These are phyloP conservation scores for Arnoldichthys spilopterus DNA, from an alignment of 2,797 vertebrate species.

Conservation along the genomic window DNA sequence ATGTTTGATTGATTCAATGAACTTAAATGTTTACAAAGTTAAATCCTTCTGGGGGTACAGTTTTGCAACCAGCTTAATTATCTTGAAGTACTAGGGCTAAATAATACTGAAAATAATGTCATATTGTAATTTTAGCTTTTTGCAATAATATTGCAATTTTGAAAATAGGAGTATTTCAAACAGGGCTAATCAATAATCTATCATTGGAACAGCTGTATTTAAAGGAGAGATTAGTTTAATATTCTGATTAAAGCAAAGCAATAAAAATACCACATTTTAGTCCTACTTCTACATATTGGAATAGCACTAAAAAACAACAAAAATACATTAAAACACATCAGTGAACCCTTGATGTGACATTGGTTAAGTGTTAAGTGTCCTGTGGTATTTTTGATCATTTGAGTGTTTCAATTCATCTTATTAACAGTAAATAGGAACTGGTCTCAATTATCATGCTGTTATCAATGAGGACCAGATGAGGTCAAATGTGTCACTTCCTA, in stretches of 20 bases:
- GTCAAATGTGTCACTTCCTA: too few relatives aligned
- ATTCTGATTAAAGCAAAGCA: not conserved
- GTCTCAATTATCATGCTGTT: too few relatives aligned
- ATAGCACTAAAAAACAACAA: too few relatives aligned
- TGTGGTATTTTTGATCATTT: too few relatives aligned
- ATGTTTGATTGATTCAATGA: constrained; percentile 23
- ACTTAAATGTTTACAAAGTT: not conserved
- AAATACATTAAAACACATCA: not conserved
- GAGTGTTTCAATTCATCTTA: too few relatives aligned
- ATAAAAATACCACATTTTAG: not conserved
- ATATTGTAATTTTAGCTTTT: too few relatives aligned
- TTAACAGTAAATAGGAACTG: too few relatives aligned
- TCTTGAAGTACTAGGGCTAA: not conserved
- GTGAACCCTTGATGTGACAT: not conserved
- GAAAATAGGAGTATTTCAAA: not conserved
- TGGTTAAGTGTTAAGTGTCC: too few relatives aligned
- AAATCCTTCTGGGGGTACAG: constrained; percentile 5
- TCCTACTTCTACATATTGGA: not conserved
- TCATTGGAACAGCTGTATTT: not conserved
- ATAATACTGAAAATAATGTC: not conserved
- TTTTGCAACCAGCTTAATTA: not conserved
- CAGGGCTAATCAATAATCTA: not conserved
- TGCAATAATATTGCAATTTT: too few relatives aligned
- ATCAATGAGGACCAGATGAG: too few relatives aligned
- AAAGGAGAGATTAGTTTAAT: not conserved